phyloP scores from a whole-genome alignment of 2,888 invertebrate species.

The Punctoribates punctum region DNA sequence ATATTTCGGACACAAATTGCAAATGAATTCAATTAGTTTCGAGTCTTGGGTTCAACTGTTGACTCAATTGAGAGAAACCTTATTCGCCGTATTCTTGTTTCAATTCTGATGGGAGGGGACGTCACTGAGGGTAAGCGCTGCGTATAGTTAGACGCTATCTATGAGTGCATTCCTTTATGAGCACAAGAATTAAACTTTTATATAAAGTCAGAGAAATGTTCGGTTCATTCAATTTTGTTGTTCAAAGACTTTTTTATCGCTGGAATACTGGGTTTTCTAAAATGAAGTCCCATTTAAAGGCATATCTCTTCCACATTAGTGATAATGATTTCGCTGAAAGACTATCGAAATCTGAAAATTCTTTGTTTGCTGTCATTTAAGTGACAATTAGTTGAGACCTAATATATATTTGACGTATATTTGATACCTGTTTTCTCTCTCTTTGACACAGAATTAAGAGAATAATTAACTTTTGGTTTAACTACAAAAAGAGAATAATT shows the following conservation, averaged over 20 bases:
- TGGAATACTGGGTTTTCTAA: not conserved
- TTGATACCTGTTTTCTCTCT: not conserved
- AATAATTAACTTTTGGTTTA: not conserved
- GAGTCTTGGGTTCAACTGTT: not conserved
- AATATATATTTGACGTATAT: not conserved
- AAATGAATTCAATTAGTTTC: not conserved
- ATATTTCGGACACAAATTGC: not conserved
- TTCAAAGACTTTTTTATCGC: conserved; percentile 12
- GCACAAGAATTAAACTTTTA: conserved; percentile 14
- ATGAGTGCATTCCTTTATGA: conserved; percentile 29
- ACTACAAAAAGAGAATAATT: not conserved
- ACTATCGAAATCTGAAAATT: not conserved
- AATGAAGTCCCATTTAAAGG: conserved; percentile 15
- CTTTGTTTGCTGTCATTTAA: not conserved
- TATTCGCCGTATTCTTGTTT: not conserved
- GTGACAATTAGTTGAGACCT: not conserved
- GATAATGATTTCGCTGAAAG: not conserved
- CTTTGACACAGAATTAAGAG: not conserved
- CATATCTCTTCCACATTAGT: not conserved
- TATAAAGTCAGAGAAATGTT: conserved; percentile 24
- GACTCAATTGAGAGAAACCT: too few relatives aligned
- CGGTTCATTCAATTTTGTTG: conserved; percentile 14
- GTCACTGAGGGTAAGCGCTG: not conserved
- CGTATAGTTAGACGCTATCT: conserved; percentile 9
- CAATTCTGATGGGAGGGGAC: not conserved